Conservation (phyloP, 2,797 vertebrate genomes). For the Allobates femoralis region DNA sequence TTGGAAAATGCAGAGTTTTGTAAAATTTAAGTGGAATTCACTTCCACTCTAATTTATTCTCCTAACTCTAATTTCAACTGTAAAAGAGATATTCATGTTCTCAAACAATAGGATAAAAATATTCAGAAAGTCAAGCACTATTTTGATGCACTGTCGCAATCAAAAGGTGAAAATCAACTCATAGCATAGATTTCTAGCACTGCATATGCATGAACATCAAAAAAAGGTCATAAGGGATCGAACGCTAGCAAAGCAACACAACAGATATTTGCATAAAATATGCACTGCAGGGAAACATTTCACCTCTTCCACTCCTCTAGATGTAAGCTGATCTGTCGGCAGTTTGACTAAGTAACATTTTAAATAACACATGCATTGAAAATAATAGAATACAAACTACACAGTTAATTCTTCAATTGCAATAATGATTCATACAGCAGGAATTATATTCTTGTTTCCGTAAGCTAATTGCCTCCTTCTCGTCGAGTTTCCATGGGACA, state of each 20-base stretch:
- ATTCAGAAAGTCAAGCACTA: not conserved
- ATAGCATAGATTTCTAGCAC: not conserved
- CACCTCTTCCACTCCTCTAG: not conserved
- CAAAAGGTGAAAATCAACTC: slow-evolving; percentile 6
- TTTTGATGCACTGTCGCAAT: not conserved
- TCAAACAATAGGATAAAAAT: not conserved
- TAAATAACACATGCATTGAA: not conserved
- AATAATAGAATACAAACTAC: not conserved
- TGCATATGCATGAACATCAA: slow-evolving; percentile 10
- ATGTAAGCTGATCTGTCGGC: not conserved
- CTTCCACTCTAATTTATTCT: no score
- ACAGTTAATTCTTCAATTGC: not conserved
- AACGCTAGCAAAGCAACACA: not conserved
- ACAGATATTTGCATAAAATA: slow-evolving; percentile 16
- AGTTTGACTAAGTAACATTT: not conserved
- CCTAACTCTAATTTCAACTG: not conserved
- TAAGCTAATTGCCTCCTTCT: not conserved
- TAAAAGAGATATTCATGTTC: not conserved
- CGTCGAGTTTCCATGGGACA: not conserved
- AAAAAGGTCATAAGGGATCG: slow-evolving; percentile 4
- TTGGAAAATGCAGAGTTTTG: no score
- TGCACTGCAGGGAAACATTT: not conserved
- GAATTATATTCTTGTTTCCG: not conserved
- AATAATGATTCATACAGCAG: not conserved
- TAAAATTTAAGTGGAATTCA: no score